Conservation (phyloP, 2,113 vertebrate genomes). For the Tapirus terrestris region DNA sequence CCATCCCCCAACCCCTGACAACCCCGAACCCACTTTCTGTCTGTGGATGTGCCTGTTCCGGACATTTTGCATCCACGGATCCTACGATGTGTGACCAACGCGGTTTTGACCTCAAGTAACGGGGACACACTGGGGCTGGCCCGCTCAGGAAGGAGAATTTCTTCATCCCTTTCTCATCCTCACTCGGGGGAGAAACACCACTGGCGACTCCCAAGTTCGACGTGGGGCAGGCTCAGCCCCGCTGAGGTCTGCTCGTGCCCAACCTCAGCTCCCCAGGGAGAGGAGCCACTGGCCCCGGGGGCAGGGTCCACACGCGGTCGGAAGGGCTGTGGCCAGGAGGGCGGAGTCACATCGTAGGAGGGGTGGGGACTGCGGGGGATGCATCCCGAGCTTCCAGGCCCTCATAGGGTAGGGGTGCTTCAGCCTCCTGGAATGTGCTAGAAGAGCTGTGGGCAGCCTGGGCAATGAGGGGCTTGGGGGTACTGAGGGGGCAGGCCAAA, state of each 20-base stretch:
- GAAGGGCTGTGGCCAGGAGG: no score
- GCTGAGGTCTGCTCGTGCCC: no score
- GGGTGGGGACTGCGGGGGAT: neutral
- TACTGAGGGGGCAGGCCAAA: neutral
- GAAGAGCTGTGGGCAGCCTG: neutral
- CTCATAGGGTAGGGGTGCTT: neutral
- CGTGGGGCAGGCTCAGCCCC: no score
- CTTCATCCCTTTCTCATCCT: no score
- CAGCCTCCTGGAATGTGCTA: neutral
- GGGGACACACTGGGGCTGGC: neutral
- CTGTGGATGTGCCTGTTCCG: neutral
- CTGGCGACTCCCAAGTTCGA: no score
- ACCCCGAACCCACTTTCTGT: neutral
- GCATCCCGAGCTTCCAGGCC: neutral
- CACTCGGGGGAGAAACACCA: no score
- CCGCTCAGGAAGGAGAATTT: no score
- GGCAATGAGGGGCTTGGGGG: neutral
- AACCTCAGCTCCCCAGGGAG: no score
- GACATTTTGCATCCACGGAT: neutral
- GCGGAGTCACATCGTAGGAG: neutral
- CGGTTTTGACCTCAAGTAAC: neutral
- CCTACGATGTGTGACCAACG: accelerated
- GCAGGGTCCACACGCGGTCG: no score
- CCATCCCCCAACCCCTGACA: neutral
- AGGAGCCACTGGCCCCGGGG: no score